Base-by-base conservation (phyloP, 2,888 invertebrate species). In the Desoria tigrina region DNA sequence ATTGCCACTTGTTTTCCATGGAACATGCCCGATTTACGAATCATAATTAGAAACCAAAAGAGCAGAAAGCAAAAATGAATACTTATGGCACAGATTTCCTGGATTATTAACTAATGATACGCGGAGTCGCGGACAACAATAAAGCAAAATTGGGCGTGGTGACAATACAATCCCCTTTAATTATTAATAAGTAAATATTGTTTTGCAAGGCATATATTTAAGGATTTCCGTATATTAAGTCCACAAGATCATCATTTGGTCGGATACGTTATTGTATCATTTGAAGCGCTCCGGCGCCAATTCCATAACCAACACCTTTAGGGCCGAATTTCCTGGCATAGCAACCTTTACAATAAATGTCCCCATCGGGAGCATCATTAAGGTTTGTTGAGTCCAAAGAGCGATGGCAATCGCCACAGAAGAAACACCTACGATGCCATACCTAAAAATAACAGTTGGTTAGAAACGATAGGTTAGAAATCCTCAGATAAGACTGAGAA, bases 391-490 rank as follows among this genome's bases (percentile, higher is more conserved):
- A 93, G 63, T 94, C 94, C 80, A 90, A 84, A 77, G 92, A 92
- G 81, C 89, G 89, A 78, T 88, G 87, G 82, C 93, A 94, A 77
- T 89, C 90, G 59, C 86, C 87, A 82, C 96, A 96, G 81, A 88
- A 88, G 87, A 96, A 96, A 84, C 96, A 96, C 77, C 90, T 84
- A 82, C 89, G 93, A 84, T 97, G 96, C 92, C 92, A 93, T 78
- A 90, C 84, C 80, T 80, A 72, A 24, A 69, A 37, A 28, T n/a
- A n/a, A n/a, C n/a, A n/a, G n/a, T n/a, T n/a, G n/a, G n/a, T n/a
- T n/a, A 18, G 53, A 45, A 66, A 37, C 60, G 27, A 51, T 53
- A 54, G 21, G 23, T 23, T 9, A 37, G 39, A 42, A 42, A 42
- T 57, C 24, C 9, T 4, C 39, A 14, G 14, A 9, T 23, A 56